Conservation (phyloP, 1,140 invertebrate species). For the Cheumatopsyche charites region DNA sequence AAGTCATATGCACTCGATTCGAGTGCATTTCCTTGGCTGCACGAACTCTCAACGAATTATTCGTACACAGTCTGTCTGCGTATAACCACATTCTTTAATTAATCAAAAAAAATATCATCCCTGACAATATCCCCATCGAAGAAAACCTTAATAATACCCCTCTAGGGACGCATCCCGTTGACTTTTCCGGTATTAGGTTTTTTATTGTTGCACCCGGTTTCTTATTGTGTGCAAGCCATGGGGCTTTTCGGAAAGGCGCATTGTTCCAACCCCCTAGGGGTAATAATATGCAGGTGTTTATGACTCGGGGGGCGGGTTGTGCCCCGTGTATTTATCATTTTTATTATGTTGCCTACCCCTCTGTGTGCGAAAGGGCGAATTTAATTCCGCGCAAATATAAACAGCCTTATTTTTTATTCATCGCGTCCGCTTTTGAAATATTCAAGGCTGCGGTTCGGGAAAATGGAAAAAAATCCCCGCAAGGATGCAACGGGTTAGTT, state of each 20-base stretch:
- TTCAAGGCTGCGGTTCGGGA: background rate
- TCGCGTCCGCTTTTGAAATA: conserved; percentile 4
- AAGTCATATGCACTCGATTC: too few relatives aligned
- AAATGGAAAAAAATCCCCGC: too few relatives aligned
- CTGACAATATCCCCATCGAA: conserved; percentile 12
- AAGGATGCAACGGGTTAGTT: too few relatives aligned
- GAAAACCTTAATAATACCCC: conserved; percentile 19
- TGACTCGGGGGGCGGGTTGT: conserved; percentile 23
- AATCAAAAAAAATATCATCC: background rate
- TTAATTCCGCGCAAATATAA: conserved; percentile 22
- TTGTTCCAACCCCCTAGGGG: conserved; percentile 27
- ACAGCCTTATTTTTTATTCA: conserved; percentile 11
- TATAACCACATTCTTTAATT: too few relatives aligned
- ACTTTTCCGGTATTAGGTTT: conserved; percentile 43
- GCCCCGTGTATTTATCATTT: conserved; percentile 32
- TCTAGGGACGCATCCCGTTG: conserved; percentile 39
- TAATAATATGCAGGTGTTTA: conserved; percentile 44
- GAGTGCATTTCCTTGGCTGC: too few relatives aligned
- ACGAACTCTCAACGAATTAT: too few relatives aligned
- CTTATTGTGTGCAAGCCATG: too few relatives aligned
- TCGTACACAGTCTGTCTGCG: too few relatives aligned
- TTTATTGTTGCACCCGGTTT: conserved; percentile 41
- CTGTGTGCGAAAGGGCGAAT: conserved; percentile 12
- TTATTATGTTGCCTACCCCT: conserved; percentile 23
- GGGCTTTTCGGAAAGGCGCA: conserved; percentile 18